phyloP scores from a whole-genome alignment of 2,888 invertebrate species.

The Lasioglossum vierecki region DNA sequence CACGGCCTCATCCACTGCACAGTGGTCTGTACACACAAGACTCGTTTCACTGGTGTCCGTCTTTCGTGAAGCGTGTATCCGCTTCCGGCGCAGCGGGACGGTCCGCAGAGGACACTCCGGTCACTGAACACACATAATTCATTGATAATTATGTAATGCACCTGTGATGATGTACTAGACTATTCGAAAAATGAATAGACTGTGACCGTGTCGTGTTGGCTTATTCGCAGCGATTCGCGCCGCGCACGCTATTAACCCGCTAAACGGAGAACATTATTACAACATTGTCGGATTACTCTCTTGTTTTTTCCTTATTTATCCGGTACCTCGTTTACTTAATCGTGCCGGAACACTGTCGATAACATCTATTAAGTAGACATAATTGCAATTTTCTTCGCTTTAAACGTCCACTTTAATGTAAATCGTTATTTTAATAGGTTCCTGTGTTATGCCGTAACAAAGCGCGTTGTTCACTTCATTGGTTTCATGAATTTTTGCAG shows the following conservation, averaged over 20 bases:
- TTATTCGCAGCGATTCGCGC: not conserved
- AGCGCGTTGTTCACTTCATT: not conserved
- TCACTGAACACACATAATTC: conserved; percentile 75
- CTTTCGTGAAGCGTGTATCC: conserved; percentile 83
- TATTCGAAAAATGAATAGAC: conserved; percentile 34
- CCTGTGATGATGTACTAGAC: conserved; percentile 25
- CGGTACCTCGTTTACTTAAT: not conserved
- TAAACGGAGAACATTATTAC: not conserved
- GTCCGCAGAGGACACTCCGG: conserved; percentile 78
- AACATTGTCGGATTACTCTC: not conserved
- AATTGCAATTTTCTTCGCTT: not conserved
- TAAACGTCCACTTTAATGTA: not conserved
- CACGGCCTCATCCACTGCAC: conserved; percentile 20
- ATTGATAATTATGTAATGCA: conserved; percentile 73
- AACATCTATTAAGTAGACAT: not conserved
- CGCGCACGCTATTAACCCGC: not conserved
- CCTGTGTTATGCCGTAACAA: not conserved
- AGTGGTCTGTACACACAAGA: conserved; percentile 17
- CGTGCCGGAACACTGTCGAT: not conserved
- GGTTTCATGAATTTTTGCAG: not conserved
- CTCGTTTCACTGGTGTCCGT: conserved; percentile 60
- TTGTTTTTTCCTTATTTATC: not conserved
- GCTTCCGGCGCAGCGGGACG: conserved; percentile 77
- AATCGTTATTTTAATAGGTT: not conserved
- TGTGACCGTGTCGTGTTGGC: not conserved